These are phyloP conservation scores for Caenorhabditis afra DNA, from an alignment of 2,888 invertebrate genomes.

Conservation along the genomic window DNA sequence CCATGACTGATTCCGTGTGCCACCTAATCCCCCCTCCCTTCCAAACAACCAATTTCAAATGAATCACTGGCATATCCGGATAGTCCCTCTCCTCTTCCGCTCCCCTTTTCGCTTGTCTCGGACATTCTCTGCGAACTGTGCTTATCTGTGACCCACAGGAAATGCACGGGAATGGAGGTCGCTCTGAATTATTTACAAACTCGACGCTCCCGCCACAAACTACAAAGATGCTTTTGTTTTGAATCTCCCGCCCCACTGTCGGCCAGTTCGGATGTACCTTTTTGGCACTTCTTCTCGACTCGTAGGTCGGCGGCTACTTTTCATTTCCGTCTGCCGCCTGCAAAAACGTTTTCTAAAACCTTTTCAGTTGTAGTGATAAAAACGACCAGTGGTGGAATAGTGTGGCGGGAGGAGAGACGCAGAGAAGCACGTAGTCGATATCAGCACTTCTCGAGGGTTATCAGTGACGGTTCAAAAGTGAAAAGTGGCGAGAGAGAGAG, in stretches of 20 bases:
- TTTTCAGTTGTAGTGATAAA: conserved; percentile 22
- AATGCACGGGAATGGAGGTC: conserved; percentile 7
- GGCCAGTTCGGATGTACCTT: not conserved
- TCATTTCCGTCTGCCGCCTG: not conserved
- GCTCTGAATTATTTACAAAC: not conserved
- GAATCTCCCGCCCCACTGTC: no score
- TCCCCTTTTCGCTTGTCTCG: not conserved
- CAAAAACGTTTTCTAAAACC: conserved; percentile 15
- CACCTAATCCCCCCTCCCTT: conserved; percentile 31
- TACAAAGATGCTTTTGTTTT: no score
- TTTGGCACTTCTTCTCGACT: no score
- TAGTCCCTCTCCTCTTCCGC: not conserved
- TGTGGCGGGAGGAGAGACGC: conserved; percentile 5
- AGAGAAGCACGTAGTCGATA: conserved; percentile 17
- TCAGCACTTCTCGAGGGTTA: conserved; percentile 31
- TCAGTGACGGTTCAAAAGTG: conserved; percentile 50
- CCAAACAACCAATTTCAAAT: conserved; percentile 8
- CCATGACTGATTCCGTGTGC: conserved; percentile 38
- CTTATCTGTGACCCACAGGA: conserved; percentile 17
- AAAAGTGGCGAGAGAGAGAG: conserved; percentile 28
- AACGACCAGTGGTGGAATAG: conserved; percentile 15
- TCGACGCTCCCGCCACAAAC: no score
- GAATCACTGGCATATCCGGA: conserved; percentile 20
- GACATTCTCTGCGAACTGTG: conserved; percentile 37
- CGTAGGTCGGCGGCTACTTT: no score